Evolutionary conservation across 2,888 invertebrate genomes (phyloP).

Genomic region (Tenthredo scrophulariae): DNA sequence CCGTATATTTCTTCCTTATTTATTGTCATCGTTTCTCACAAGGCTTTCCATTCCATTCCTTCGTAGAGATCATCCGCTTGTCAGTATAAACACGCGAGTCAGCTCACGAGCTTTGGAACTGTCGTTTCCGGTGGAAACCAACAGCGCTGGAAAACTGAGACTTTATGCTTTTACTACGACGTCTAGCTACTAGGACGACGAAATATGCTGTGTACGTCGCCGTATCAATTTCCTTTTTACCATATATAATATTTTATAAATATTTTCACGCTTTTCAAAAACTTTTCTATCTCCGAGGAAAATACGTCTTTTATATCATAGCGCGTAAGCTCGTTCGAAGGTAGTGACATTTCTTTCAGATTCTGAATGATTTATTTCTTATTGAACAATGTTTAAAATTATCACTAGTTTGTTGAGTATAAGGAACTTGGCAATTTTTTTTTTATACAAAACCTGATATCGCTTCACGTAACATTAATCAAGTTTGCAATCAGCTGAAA

Average conservation of each 20-base stretch:
- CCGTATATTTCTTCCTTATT: background rate
- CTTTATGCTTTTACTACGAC: constrained; percentile 22
- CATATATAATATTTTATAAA: background rate
- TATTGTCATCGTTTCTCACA: background rate
- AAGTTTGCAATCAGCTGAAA: background rate
- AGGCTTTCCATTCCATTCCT: constrained; percentile 2
- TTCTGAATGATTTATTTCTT: background rate
- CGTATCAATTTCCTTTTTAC: background rate
- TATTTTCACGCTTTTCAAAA: background rate
- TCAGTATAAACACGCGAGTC: constrained; percentile 16
- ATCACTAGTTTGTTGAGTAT: background rate
- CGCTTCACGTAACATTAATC: background rate
- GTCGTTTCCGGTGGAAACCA: constrained; percentile 39
- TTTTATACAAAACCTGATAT: background rate
- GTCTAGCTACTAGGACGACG: constrained; percentile 1
- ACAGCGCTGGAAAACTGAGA: constrained; percentile 9
- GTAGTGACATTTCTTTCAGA: background rate
- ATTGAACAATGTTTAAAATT: background rate
- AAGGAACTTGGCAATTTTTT: background rate
- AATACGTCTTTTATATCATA: background rate
- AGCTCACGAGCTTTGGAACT: constrained; percentile 23
- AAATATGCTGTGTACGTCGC: background rate
- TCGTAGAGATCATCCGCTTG: constrained; percentile 7
- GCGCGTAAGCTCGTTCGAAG: background rate
- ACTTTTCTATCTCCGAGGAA: background rate